phyloP scores from a whole-genome alignment of 2,888 invertebrate genomes.

The Thera obeliscata region DNA sequence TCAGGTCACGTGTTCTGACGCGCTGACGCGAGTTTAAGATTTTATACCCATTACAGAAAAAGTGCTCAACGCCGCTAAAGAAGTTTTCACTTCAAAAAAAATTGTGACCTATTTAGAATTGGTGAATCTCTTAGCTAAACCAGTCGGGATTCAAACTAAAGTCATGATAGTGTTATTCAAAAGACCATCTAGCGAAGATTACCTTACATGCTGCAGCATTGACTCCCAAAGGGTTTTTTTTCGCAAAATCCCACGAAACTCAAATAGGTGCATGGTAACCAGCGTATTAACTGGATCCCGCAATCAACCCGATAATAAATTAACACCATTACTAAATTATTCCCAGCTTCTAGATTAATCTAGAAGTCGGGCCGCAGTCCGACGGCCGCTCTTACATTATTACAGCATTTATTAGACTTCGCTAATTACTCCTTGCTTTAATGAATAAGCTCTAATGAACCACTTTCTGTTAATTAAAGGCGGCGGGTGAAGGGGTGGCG shows the following conservation, averaged over 20 bases:
- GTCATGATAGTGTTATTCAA: no score
- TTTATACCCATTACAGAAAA: no score
- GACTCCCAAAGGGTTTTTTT: background rate
- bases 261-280: background rate
- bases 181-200: no score
- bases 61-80: no score
- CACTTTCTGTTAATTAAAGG: slow-evolving; percentile 96
- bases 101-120: no score
- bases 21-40: no score
- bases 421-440: slow-evolving; percentile 95
- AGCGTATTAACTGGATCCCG: slow-evolving; percentile 63
- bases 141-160: no score
- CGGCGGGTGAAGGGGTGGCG: slow-evolving; percentile 75
- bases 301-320: slow-evolving; percentile 79
- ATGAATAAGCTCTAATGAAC: slow-evolving; percentile 96
- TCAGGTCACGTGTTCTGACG: no score
- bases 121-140: no score
- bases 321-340: slow-evolving; percentile 82
- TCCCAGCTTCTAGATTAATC: slow-evolving; percentile 81
- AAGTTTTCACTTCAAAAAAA: no score
- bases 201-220: background rate
- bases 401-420: slow-evolving; percentile 93
- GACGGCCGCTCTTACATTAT: slow-evolving; percentile 88
- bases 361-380: slow-evolving; percentile 82
- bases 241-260: background rate